Conservation (phyloP, 2,888 invertebrate species). For the Andrena haemorrhoa region DNA sequence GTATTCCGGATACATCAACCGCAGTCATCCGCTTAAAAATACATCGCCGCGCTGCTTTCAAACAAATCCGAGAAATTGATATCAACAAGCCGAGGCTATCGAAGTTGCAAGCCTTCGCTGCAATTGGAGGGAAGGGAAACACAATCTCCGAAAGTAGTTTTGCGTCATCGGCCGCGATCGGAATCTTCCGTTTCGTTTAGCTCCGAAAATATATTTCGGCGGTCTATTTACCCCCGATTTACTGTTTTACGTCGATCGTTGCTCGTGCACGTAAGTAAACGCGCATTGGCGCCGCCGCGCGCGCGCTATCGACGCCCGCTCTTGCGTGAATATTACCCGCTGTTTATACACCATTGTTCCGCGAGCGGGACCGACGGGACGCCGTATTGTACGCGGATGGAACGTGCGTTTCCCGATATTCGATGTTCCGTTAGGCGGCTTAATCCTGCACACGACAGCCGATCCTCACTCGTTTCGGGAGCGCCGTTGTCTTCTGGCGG, state of each 20-base stretch:
- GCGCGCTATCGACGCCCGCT: not conserved
- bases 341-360: constrained; percentile 48
- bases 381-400: constrained; percentile 34
- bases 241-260: constrained; percentile 46
- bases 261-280: constrained; percentile 42
- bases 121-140: not conserved
- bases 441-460: not conserved
- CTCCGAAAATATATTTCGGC: constrained; percentile 37
- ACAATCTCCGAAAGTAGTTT: constrained; percentile 34
- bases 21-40: not conserved
- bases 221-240: constrained; percentile 53
- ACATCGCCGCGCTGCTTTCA: not conserved
- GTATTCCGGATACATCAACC: not conserved
- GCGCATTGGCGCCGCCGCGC: not conserved
- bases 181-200: constrained; percentile 32
- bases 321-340: constrained; percentile 42
- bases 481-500: not conserved
- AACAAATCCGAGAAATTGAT: not conserved
- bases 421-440: constrained; percentile 14
- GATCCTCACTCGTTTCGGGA: not conserved
- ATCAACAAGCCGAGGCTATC: not conserved
- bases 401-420: constrained; percentile 11
- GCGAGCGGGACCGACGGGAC: not conserved
- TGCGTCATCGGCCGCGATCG: constrained; percentile 3
- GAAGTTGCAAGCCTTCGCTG: not conserved